These are phyloP conservation scores for Recurvirostra avosetta DNA, from an alignment of 2,113 vertebrate genomes.

Conservation along the genomic window DNA sequence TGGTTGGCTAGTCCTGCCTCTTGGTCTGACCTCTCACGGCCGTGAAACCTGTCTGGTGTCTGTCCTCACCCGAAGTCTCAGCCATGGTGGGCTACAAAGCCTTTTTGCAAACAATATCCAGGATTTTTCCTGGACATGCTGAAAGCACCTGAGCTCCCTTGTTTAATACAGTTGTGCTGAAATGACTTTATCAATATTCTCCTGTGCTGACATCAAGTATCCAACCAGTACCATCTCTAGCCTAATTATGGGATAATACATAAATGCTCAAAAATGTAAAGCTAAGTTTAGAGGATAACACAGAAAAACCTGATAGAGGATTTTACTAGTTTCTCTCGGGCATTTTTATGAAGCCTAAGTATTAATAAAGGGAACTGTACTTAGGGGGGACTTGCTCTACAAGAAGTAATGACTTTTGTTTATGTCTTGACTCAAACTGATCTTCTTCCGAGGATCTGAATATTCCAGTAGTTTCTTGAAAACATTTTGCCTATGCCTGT, in stretches of 20 bases:
- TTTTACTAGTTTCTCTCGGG: background rate
- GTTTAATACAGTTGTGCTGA: background rate
- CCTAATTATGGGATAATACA: background rate
- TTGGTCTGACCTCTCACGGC: background rate
- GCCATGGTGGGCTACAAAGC: background rate
- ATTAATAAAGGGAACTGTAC: background rate
- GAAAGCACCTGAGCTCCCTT: background rate
- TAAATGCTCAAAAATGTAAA: background rate
- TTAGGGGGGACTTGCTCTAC: background rate
- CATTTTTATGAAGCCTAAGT: background rate
- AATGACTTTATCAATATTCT: background rate
- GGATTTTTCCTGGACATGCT: background rate
- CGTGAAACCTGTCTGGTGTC: background rate
- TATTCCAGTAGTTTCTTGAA: background rate
- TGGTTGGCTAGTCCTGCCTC: background rate
- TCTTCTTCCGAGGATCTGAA: background rate
- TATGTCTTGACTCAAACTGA: background rate
- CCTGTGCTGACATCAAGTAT: background rate
- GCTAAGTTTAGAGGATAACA: background rate
- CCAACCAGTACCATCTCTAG: background rate
- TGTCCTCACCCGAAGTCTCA: background rate
- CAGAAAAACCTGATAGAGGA: background rate
- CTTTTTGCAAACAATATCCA: background rate
- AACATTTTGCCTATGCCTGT: background rate
- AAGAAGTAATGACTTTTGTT: background rate